phyloP scores from a whole-genome alignment of 1,140 invertebrate genomes.

The Spodoptera frugiperda region DNA sequence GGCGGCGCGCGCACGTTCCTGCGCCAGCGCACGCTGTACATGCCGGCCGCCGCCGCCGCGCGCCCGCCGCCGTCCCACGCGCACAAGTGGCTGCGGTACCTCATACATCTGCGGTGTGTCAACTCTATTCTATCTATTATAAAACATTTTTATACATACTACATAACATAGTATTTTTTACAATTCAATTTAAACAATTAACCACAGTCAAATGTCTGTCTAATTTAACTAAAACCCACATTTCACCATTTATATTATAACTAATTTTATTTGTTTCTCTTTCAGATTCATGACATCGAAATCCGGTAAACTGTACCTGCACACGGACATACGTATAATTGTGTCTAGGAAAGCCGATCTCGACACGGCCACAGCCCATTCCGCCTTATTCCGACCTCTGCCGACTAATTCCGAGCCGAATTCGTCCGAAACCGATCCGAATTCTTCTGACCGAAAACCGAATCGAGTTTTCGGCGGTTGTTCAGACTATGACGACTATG shows the following conservation, averaged over 20 bases:
- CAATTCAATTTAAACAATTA: too few relatives aligned
- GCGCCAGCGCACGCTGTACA: constrained; percentile 95
- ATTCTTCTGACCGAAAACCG: constrained; percentile 39
- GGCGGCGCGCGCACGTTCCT: constrained; percentile 96
- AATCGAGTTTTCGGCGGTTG: constrained; percentile 79
- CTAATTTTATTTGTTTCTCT: constrained; percentile 34
- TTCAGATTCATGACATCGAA: constrained; percentile 97
- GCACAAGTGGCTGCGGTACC: constrained; percentile 92
- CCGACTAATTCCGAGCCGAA: constrained; percentile 54
- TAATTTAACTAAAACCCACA: too few relatives aligned
- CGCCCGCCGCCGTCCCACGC: constrained; percentile 73
- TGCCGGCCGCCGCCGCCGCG: constrained; percentile 88
- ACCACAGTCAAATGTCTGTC: too few relatives aligned
- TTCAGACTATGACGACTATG: constrained; percentile 67
- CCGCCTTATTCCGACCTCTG: constrained; percentile 75
- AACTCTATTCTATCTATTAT: too few relatives aligned
- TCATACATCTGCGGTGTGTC: constrained; percentile 98
- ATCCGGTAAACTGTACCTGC: constrained; percentile 96
- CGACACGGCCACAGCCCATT: constrained; percentile 93
- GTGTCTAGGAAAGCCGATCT: constrained; percentile 96
- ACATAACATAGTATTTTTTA: too few relatives aligned
- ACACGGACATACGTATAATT: constrained; percentile 97
- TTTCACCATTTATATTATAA: constrained; percentile 84
- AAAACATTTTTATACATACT: too few relatives aligned
- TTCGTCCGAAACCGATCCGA: constrained; percentile 38